phyloP scores from a whole-genome alignment of 2,113 vertebrate genomes.

The Laterallus jamaicensis region DNA sequence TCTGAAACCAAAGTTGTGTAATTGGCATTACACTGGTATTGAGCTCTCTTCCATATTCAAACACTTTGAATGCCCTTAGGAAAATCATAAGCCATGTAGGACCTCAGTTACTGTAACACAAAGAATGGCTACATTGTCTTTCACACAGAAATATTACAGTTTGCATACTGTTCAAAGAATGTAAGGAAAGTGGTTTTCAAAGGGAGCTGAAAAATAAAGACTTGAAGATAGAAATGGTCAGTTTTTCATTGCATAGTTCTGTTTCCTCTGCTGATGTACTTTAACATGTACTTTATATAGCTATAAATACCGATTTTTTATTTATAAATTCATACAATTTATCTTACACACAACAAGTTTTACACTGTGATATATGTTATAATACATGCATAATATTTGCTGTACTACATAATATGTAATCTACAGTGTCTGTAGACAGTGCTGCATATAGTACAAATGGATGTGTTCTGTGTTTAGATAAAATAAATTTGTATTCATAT shows the following conservation, averaged over 20 bases:
- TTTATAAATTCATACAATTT: background rate
- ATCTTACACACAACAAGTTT: background rate
- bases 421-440: background rate
- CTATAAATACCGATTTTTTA: background rate
- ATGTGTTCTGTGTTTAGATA: background rate
- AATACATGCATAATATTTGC: background rate
- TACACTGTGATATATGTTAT: background rate
- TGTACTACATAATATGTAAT: background rate
- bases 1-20: background rate
- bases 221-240: background rate
- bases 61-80: background rate
- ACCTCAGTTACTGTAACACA: background rate
- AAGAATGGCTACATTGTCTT: background rate
- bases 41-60: background rate
- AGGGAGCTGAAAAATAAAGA: background rate
- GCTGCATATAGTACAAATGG: background rate
- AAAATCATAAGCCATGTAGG: background rate
- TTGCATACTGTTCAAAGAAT: background rate
- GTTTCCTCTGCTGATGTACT: background rate
- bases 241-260: background rate
- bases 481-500: background rate
- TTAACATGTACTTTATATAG: background rate
- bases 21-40: background rate
- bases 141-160: background rate
- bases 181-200: background rate